Evolutionary conservation across 2,113 vertebrate genomes (phyloP).

Genomic region (Cnemophilus loriae): DNA sequence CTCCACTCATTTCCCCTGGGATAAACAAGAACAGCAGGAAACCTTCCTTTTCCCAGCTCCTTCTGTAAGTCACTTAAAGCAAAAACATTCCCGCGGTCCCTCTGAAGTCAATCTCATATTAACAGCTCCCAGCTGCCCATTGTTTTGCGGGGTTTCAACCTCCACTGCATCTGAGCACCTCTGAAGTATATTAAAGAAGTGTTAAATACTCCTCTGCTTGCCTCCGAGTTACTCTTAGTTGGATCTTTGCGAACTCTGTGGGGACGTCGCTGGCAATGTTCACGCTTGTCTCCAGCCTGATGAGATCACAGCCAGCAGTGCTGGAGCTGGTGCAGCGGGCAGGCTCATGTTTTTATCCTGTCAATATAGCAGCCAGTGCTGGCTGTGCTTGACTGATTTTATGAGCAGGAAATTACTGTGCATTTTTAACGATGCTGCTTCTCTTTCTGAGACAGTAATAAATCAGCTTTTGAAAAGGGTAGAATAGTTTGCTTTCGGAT

Average conservation of each 20-base stretch:
- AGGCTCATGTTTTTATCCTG: background rate
- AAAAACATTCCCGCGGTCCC: background rate
- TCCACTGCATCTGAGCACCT: background rate
- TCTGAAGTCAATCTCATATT: background rate
- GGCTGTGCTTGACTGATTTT: background rate
- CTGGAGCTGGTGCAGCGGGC: background rate
- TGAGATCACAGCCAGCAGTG: background rate
- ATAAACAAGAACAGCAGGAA: background rate
- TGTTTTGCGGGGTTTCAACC: background rate
- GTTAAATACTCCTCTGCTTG: background rate
- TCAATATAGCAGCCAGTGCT: background rate
- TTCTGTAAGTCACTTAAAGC: background rate
- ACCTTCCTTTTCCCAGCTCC: background rate
- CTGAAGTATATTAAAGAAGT: background rate
- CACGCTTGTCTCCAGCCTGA: background rate
- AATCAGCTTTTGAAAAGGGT: background rate
- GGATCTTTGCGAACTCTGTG: fast-evolving
- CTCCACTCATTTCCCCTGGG: background rate
- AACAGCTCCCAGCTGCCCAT: background rate
- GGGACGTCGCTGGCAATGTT: background rate
- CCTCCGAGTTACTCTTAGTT: background rate
- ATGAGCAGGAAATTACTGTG: conserved; percentile 23
- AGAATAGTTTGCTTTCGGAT: background rate
- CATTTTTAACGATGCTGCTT: background rate
- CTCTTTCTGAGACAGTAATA: background rate